Percentiles rank a stretch among this genome's conserved stretches.
Evolutionary conservation across 2,888 invertebrate species (phyloP).

Genomic region (Drosophila mulleri): DNA sequence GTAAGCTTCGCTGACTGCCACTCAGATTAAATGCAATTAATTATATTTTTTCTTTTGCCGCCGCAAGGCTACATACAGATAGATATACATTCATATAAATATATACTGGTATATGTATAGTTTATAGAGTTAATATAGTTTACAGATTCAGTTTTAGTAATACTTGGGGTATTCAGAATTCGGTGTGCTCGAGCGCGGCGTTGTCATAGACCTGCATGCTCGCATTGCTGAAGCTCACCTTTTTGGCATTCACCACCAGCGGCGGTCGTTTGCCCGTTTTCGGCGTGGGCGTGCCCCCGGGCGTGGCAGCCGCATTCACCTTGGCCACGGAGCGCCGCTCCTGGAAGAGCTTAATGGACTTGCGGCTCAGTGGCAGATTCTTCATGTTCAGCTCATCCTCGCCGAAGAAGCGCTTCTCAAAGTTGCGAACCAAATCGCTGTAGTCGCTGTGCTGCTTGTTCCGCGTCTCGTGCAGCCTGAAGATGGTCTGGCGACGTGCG

Average conservation of each 20-base stretch:
- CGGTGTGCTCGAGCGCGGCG: slow-evolving; percentile 67
- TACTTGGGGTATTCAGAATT: slow-evolving; percentile 37
- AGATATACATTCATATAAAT: slow-evolving; percentile 6
- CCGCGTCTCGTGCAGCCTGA: slow-evolving; percentile 79
- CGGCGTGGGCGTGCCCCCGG: slow-evolving; percentile 53
- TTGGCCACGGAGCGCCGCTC: slow-evolving; percentile 78
- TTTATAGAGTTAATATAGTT: background rate
- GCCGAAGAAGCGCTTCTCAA: slow-evolving; percentile 81
- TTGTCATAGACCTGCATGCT: slow-evolving; percentile 73
- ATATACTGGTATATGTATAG: background rate
- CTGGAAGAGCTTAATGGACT: slow-evolving; percentile 82
- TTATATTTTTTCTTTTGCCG: slow-evolving; percentile 61
- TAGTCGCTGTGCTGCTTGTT: slow-evolving; percentile 79
- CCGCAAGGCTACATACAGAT: slow-evolving; percentile 35
- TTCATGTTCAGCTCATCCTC: slow-evolving; percentile 83
- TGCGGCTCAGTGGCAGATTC: slow-evolving; percentile 81
- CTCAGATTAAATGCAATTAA: slow-evolving; percentile 74
- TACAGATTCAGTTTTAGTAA: slow-evolving; percentile 15
- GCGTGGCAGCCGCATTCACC: slow-evolving; percentile 59
- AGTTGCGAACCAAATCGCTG: slow-evolving; percentile 84
- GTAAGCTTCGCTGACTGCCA: slow-evolving; percentile 61
- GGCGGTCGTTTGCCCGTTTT: slow-evolving; percentile 51
- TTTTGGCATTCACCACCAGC: slow-evolving; percentile 30
- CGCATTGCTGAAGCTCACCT: slow-evolving; percentile 59
- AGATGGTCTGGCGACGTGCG: slow-evolving; percentile 82